phyloP scores from a whole-genome alignment of 2,113 vertebrate species.

The Azemiops feae region DNA sequence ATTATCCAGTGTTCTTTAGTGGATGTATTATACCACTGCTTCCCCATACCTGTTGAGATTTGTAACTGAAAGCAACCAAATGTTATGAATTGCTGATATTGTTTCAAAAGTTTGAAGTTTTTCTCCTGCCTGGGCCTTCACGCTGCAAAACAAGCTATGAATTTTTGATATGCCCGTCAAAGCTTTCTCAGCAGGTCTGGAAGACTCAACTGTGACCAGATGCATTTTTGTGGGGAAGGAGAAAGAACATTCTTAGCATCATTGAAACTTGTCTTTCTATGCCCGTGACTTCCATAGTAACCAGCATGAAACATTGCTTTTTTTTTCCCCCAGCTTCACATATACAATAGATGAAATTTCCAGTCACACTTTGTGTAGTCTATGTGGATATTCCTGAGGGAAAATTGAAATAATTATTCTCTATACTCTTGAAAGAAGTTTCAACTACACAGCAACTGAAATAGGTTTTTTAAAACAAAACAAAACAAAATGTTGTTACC shows the following conservation, averaged over 20 bases:
- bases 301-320: neutral
- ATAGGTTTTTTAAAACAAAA: neutral
- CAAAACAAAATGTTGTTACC: neutral
- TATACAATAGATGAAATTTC: neutral
- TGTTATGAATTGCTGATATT: neutral
- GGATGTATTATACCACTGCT: neutral
- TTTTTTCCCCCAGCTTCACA: neutral
- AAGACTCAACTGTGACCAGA: neutral
- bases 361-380: neutral
- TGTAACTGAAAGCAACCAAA: neutral
- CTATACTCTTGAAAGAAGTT: neutral
- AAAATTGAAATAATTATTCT: neutral
- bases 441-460: neutral
- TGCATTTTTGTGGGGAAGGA: neutral
- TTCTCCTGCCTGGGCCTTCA: neutral
- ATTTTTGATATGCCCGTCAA: slow-evolving; percentile 8
- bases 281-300: neutral
- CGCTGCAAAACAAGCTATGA: neutral
- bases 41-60: neutral
- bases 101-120: neutral
- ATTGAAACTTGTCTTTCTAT: neutral
- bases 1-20: neutral
- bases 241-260: neutral
- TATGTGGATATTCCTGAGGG: neutral
- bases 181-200: neutral